Conservation (phyloP, 2,797 vertebrate species). For the Distichodus sexfasciatus region DNA sequence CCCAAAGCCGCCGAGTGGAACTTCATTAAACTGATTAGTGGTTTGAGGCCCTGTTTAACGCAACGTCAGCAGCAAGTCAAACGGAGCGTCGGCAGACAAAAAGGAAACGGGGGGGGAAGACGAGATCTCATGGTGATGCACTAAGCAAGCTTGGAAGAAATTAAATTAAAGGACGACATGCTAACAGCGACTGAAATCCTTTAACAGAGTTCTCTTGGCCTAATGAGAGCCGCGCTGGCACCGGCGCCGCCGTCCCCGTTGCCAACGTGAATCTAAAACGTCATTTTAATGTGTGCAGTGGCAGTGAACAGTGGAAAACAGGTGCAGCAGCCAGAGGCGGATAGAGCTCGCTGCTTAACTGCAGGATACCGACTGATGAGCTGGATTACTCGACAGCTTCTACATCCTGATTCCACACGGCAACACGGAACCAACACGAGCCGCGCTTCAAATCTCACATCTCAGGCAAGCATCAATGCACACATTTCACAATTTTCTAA, state of each 20-base stretch:
- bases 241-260: slow-evolving; percentile 1
- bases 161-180: slow-evolving; percentile 5
- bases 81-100: neutral
- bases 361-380: neutral
- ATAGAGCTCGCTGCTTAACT: neutral
- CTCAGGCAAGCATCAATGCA: too few species aligned
- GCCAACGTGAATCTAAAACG: slow-evolving; percentile 22
- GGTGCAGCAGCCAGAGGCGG: slow-evolving; percentile 20
- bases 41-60: slow-evolving; percentile 1
- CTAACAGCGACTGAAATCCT: slow-evolving; percentile 19
- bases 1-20: neutral
- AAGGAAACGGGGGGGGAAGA: neutral
- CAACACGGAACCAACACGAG: too few species aligned
- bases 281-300: slow-evolving; percentile 35
- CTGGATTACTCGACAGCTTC: neutral
- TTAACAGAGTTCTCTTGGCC: slow-evolving; percentile 34
- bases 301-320: slow-evolving; percentile 2
- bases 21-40: neutral
- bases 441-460: too few species aligned
- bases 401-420: neutral
- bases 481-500: too few species aligned
- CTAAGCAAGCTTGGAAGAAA: neutral
- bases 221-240: slow-evolving; percentile 33
- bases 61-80: neutral
- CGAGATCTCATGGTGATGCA: neutral